phyloP scores from a whole-genome alignment of 2,797 vertebrate genomes.

The Anniella stebbinsi region DNA sequence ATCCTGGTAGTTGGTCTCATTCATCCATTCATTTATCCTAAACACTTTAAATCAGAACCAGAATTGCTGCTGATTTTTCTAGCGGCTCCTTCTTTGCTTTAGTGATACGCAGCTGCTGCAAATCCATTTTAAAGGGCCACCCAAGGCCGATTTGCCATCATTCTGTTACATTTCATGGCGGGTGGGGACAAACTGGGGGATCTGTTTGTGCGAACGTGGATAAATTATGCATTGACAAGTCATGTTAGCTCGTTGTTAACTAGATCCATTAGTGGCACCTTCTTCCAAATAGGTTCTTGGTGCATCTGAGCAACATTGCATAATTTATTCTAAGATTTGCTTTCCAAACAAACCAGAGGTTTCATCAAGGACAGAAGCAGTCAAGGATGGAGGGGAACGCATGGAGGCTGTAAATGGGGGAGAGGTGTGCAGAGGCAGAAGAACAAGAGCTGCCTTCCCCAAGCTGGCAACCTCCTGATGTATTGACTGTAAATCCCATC shows the following conservation, averaged over 20 bases:
- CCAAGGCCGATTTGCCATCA: neutral
- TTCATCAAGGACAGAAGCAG: neutral
- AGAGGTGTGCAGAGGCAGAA: neutral
- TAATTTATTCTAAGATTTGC: constrained; percentile 13
- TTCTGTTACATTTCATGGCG: neutral
- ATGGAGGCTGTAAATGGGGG: neutral
- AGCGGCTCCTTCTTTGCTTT: neutral
- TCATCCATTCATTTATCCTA: neutral
- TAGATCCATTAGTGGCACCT: constrained; percentile 20
- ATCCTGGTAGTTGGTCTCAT: too few relatives aligned
- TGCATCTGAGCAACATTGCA: constrained; percentile 21
- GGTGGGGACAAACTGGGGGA: neutral
- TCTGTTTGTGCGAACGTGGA: constrained; percentile 1
- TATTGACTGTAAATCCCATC: too few relatives aligned
- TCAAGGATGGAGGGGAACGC: neutral
- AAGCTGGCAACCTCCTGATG: neutral
- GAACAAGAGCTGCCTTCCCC: neutral
- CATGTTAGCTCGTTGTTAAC: constrained; percentile 11
- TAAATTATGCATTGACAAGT: constrained; percentile 14
- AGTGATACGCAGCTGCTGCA: neutral
- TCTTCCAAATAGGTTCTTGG: constrained; percentile 17
- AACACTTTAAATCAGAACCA: neutral
- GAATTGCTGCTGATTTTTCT: constrained; percentile 1
- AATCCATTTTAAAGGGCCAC: neutral
- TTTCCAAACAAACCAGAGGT: neutral